Base-by-base conservation (phyloP, 1,140 invertebrate genomes). In the Hycleus cichorii region DNA sequence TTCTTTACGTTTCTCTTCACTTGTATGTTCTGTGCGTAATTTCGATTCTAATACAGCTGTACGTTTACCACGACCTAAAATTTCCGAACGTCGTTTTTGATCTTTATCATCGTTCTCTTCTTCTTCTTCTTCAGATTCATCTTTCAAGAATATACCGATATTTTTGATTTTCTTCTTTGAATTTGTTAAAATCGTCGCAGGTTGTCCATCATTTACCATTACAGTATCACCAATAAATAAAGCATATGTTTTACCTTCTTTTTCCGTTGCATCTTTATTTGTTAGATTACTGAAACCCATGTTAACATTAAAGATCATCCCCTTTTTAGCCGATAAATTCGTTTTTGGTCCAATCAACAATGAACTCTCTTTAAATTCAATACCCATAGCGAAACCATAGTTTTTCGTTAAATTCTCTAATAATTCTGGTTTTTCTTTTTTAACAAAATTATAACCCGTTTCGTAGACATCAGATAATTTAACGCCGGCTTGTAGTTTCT, bases 191-290 rank as follows among this genome's bases (percentile, higher is more conserved):
- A 95, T 75, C 38, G 88, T 86, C 0, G 94, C 93, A 5, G 95
- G 86, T 45, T 83, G 77, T 43, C 84, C 86, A 67, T 95, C 92
- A 74, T 92, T 94, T 1, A 98, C 91, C 57, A 96, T 72, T 27
- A 98, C 93, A 12, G 96, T 99, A 76, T 99, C 97, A 11, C 95
- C 96, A 64, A 99, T 83, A 69, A 97, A 98, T 0, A 99, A 77
- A 1, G 96, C 94, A 75, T 97, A 97, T 3, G 77, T 85, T 82
- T 97, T 97, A 57, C 87, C 86, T 72, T 89, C 84, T 63, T 90
- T 88, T 42, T 97, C 93, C 26, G 83, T 82, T 1, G 91, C 86
- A 38, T 89, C 85, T 62, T 84, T 80, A 77, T 98, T 98, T 11
- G 75, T 77, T 38, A 99, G 77, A 71, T 89, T 90, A n/a, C 90